Evolutionary conservation across 2,113 vertebrate species (phyloP).

Genomic region (Cepphus grylle): DNA sequence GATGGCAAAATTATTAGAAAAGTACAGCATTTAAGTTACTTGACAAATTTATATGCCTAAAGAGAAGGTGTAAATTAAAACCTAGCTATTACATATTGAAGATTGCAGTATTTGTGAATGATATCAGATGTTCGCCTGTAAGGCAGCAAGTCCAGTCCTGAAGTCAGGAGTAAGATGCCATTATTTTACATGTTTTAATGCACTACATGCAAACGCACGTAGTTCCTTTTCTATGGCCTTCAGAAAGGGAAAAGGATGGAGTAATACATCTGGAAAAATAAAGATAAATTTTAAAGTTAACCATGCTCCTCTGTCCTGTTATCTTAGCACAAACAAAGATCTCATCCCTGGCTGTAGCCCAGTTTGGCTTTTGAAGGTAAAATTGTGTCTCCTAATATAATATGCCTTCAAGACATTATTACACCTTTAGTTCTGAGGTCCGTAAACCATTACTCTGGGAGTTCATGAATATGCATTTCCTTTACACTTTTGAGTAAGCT

Average conservation of each 20-base stretch:
- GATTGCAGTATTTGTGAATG: background rate
- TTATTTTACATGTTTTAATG: background rate
- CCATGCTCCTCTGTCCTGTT: background rate
- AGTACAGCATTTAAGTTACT: background rate
- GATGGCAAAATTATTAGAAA: background rate
- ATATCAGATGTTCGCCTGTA: background rate
- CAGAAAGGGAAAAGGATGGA: background rate
- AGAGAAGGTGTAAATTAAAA: background rate
- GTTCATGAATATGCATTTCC: conserved; percentile 65
- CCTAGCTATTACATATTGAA: background rate
- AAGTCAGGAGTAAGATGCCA: background rate
- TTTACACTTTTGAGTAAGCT: conserved; percentile 56
- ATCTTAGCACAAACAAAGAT: background rate
- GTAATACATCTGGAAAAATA: background rate
- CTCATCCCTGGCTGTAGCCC: background rate
- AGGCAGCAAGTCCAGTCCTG: background rate
- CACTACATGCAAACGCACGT: accelerated
- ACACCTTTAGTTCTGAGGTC: conserved; percentile 30
- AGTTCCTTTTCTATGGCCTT: background rate
- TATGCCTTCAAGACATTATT: conserved; percentile 12
- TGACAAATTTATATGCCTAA: background rate
- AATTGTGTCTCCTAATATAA: conserved; percentile 17
- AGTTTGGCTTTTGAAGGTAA: background rate
- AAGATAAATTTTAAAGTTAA: background rate
- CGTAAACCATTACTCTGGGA: conserved; percentile 1